Evolutionary conservation across 2,888 invertebrate species (phyloP), one percentile per base, ranked within the genome.

Genomic region (Limnephilus rhombicus): DNA sequence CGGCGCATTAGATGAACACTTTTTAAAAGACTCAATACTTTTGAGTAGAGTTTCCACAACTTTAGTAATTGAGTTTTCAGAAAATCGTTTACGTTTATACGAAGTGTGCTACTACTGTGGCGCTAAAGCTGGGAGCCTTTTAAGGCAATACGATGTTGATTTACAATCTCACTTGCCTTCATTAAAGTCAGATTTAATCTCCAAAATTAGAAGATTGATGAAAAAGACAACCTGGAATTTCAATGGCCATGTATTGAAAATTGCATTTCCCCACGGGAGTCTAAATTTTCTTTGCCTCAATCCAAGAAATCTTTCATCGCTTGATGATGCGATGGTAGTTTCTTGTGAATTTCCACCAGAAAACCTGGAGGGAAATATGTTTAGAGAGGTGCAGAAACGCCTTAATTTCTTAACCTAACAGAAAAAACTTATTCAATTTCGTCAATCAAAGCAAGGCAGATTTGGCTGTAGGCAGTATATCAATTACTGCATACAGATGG

Each of bases 401-500:
- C 41, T 91, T 7, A 83, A 91, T 83, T 83, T 91, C 31, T 88
- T n/a, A 24, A 29, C n/a, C 9, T 68, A n/a, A 68, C 68, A 68
- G 68, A n/a, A n/a, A 68, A 68, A 68, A 68, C 9, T 68, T 68
- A 68, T 9, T 68, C 9, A n/a, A 68, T 9, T 68, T 24, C 7
- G 68, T 68, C n/a, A 91, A 89, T 31, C 80, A 80, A 15, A 45
- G 87, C 13, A 24, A 24, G 15, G 81, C 37, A 11, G 88, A 91
- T 68, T 83, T 88, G 91, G 83, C 82, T 18, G 68, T 91, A 53
- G 91, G 91, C 2, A 89, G 91, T 53, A 53, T 91, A 7, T 82
- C 83, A 15, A 82, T 91, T 11, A 89, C 91, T 24, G 53, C 37
- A 12, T 15, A 0, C 9, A 91, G 91, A 89, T 49, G 80, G 37